A percentile compares a stretch with the other conserved stretches of the same genome.
Conservation (phyloP, 2,113 vertebrate species). For the Colius striatus region DNA sequence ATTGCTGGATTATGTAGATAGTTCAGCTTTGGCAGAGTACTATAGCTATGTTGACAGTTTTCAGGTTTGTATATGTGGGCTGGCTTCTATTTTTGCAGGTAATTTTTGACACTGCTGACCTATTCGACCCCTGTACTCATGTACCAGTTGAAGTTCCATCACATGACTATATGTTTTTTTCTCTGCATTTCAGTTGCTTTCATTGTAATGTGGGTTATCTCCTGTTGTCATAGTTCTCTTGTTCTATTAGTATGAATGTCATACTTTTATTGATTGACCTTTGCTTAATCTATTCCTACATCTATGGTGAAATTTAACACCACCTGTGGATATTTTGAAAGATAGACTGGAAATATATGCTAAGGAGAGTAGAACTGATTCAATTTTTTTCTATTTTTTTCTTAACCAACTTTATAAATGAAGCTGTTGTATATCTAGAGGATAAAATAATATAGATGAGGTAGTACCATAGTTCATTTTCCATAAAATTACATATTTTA, state of each 20-base stretch:
- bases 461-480: background rate
- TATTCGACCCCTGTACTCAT: background rate
- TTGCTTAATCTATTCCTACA: slow-evolving; percentile 9
- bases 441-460: background rate
- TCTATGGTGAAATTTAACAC: background rate
- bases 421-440: background rate
- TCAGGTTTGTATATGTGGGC: background rate
- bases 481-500: background rate
- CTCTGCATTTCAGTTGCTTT: background rate
- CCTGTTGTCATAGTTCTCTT: background rate
- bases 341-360: background rate
- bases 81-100: background rate
- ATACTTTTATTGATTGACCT: slow-evolving; percentile 27
- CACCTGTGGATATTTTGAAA: background rate
- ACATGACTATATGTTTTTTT: background rate
- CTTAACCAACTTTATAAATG: background rate
- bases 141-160: background rate
- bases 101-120: background rate
- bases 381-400: background rate
- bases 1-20: background rate
- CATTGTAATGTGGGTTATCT: background rate
- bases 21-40: background rate
- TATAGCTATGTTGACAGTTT: background rate
- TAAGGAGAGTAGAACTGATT: background rate
- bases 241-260: background rate